phyloP scores from a whole-genome alignment of 2,113 vertebrate genomes.

The Ovis canadensis region DNA sequence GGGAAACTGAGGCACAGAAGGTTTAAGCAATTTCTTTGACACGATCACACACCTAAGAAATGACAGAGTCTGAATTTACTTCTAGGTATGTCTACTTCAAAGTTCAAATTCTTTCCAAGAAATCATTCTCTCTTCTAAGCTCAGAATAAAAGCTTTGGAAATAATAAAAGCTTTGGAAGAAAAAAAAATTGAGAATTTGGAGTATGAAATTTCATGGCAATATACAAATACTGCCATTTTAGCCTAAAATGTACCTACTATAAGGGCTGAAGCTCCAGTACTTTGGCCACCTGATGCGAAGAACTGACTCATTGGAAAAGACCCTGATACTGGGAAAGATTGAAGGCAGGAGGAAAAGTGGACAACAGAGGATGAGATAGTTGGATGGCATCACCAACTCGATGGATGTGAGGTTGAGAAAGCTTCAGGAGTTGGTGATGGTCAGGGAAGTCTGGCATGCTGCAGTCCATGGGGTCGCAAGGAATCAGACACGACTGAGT shows the following conservation, averaged over 20 bases:
- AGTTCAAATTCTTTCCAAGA: neutral
- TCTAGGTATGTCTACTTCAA: neutral
- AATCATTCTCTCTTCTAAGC: neutral
- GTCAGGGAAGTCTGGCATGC: neutral
- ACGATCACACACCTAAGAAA: neutral
- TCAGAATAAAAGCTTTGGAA: conserved; percentile 5
- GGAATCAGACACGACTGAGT: neutral
- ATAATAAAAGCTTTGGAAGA: neutral
- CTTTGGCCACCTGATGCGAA: neutral
- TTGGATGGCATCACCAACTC: neutral
- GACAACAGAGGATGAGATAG: neutral
- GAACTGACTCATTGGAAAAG: neutral
- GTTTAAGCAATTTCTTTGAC: neutral
- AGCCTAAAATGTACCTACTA: neutral
- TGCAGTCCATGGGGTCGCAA: neutral
- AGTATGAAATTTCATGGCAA: neutral
- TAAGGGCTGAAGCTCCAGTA: neutral
- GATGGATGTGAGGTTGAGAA: neutral
- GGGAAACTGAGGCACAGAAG: neutral
- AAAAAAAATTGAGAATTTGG: neutral
- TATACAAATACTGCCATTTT: neutral
- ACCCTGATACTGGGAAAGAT: neutral
- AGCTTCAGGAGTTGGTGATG: neutral
- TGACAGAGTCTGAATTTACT: neutral
- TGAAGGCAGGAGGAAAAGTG: neutral